Evolutionary conservation across 1,140 invertebrate species (phyloP).

Genomic region (Macrobrachium nipponense): DNA sequence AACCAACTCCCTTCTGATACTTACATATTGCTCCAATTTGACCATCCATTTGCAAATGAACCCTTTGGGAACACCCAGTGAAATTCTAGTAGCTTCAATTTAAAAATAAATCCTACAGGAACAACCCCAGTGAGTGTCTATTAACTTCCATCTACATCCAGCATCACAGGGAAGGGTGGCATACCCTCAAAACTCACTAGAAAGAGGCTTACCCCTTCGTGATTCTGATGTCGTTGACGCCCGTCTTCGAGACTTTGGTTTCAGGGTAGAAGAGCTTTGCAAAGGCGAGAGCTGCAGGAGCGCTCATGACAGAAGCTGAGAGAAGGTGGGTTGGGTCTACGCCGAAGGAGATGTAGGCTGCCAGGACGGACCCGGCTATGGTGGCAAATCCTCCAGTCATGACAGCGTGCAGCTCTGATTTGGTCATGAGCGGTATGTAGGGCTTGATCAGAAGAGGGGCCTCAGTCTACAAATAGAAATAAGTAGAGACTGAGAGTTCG

Average conservation of each 20-base stretch:
- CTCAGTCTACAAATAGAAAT: constrained; percentile 78
- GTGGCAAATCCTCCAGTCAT: constrained; percentile 96
- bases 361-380: constrained; percentile 92
- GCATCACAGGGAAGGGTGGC: too few relatives aligned
- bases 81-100: too few relatives aligned
- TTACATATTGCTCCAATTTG: too few relatives aligned
- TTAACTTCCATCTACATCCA: too few relatives aligned
- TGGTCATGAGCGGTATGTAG: constrained; percentile 84
- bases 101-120: too few relatives aligned
- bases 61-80: too few relatives aligned
- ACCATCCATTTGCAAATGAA: too few relatives aligned
- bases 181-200: background rate
- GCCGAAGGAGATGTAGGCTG: constrained; percentile 91
- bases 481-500: background rate
- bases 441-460: constrained; percentile 89
- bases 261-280: constrained; percentile 94
- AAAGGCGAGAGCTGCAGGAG: constrained; percentile 88
- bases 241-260: constrained; percentile 80
- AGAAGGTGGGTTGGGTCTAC: constrained; percentile 85
- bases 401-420: constrained; percentile 91
- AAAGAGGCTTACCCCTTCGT: constrained; percentile 68
- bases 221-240: constrained; percentile 73
- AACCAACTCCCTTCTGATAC: too few relatives aligned
- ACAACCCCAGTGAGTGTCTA: too few relatives aligned
- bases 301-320: constrained; percentile 94